Evolutionary conservation across 2,888 invertebrate genomes (phyloP).

Genomic region (Calameuta pallipes): DNA sequence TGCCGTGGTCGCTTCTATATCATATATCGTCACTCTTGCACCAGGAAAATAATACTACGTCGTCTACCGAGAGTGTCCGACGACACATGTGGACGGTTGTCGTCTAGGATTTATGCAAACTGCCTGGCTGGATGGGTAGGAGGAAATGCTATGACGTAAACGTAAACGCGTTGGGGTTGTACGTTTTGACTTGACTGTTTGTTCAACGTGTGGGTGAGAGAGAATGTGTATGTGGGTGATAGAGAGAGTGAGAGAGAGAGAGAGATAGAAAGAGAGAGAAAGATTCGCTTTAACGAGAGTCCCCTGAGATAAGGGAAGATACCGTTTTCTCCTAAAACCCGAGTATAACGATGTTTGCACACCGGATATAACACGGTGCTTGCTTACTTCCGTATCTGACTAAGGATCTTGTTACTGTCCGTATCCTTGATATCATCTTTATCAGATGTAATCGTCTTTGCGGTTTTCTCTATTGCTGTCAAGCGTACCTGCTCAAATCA

Average conservation of each 20-base stretch:
- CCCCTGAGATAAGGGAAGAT: conserved; percentile 26
- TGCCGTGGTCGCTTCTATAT: no score
- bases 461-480: neutral
- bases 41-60: no score
- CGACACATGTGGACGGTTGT: no score
- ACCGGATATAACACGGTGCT: neutral
- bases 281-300: conserved; percentile 29
- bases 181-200: conserved; percentile 14
- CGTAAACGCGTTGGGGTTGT: neutral
- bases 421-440: neutral
- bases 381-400: neutral
- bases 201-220: neutral
- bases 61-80: no score
- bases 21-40: no score
- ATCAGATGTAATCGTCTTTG: neutral
- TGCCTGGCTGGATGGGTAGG: no score
- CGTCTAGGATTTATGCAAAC: no score
- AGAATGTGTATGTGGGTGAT: neutral
- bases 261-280: neutral
- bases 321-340: conserved; percentile 27
- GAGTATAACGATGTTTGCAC: conserved; percentile 41
- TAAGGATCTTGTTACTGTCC: neutral
- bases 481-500: neutral
- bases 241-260: neutral
- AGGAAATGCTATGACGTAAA: no score